Evolutionary conservation across 2,113 vertebrate genomes (phyloP), one percentile per base, ranked within the genome.

Genomic region (Centropristis striata): DNA sequence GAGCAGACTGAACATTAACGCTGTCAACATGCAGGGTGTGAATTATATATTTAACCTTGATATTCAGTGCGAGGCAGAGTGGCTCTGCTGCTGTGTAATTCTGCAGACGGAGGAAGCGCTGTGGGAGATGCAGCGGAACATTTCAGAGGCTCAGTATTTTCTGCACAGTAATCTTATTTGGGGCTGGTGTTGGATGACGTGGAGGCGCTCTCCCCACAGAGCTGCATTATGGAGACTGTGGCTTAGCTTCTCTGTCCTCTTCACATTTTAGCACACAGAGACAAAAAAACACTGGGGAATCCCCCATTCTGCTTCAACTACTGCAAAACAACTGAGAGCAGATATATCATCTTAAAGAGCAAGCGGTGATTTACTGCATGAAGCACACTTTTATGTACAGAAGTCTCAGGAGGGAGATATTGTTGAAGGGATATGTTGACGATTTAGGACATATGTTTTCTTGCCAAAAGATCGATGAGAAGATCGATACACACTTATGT

Each of bases 161-260:
- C 59, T 85, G 73, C 81, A 71, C 60, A 7, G 73, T 92, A 89
- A 93, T 92, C 81, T 80, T 63, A 71, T 91, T 87, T 90, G 65
- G 39, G 41, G 50, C 32, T 75, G 74, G 80, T 89, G 71, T 88
- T 78, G 64, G 65, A 76, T 92, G 89, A 85, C 76, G 7, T 69
- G 44, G 51, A 83, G 68, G 59, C 5, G 2, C 49, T 70, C 61
- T 47, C 53, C 65, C 81, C 32, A n/a, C 16, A 37, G 54, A 71
- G 72, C 59, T 86, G 58, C 77, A 57, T 71, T 58, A 86, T 13
- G 0, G 10, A 70, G 54, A 50, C 47, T 3, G 2, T 41, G 77
- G 60, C 73, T 73, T 4, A 59, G 49, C 5, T n/a, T 32, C 63
- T 39, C 55, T 58, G 25, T 11, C 21, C 15, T 71, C 44, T 49